Conservation (phyloP, 2,113 vertebrate genomes). For the Oryzias celebensis region DNA sequence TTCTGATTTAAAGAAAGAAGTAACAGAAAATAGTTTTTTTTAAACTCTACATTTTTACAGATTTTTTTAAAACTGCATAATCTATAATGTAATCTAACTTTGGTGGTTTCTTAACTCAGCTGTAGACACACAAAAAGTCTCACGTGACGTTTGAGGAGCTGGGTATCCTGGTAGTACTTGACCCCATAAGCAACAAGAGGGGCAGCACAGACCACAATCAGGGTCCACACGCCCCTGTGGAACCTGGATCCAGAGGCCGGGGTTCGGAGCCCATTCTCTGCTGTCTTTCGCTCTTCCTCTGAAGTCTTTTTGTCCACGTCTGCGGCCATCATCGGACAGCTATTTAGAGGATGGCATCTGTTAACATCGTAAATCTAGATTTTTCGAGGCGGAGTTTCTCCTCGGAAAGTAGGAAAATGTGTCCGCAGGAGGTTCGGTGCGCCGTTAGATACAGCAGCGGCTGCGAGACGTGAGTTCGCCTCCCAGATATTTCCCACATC, state of each 20-base stretch:
- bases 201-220: conserved; percentile 62
- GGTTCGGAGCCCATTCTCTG: conserved; percentile 17
- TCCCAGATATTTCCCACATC: conserved; percentile 43
- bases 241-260: conserved; percentile 41
- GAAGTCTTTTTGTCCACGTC: conserved; percentile 70
- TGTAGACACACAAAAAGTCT: conserved; percentile 35
- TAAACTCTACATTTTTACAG: too few relatives aligned
- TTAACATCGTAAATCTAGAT: neutral
- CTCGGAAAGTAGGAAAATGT: neutral
- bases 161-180: conserved; percentile 67
- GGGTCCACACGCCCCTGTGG: conserved; percentile 40
- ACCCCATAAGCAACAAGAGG: conserved; percentile 70
- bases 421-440: neutral
- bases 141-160: conserved; percentile 70
- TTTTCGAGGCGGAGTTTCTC: neutral
- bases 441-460: conserved; percentile 5
- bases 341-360: conserved; percentile 34
- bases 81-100: too few relatives aligned
- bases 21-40: too few relatives aligned
- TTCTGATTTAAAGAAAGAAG: too few relatives aligned
- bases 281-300: conserved; percentile 13
- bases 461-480: conserved; percentile 24
- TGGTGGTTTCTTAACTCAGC: neutral
- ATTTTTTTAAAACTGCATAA: too few relatives aligned
- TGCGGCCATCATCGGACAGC: conserved; percentile 70